Base-by-base conservation (phyloP, 2,113 vertebrate species). In the Hyperopisus bebe region DNA sequence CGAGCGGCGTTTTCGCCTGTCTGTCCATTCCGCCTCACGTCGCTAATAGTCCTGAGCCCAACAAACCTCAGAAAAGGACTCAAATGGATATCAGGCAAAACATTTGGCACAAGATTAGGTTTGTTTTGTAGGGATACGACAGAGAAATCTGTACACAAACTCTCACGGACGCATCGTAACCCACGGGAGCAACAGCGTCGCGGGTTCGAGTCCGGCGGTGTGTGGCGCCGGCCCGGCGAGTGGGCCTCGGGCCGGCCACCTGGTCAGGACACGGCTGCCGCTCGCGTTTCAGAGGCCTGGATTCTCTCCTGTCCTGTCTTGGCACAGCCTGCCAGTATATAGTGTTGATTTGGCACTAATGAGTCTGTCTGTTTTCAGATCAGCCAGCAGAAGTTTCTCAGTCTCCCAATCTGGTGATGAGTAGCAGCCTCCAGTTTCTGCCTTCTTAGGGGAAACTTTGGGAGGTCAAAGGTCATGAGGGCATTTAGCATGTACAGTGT, bases 341-440 rank as follows among this genome's bases (percentile, higher is more conserved):
- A 80, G 35, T 80, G 74, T 80, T 80, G 74, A 80, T 80, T 80
- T 80, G 74, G 74, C 74, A 80, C 74, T 80, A 80, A 80, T 80
- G 74, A 42, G 74, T 80, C 74, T 80, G 74, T 80, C 74, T 80
- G 74, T 80, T 35, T 80, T 80, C 74, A 80, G 31, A 80, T 80
- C 74, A 80, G 74, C 13, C 74, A 80, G 74, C 74, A 80, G 31
- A 80, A 80, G 74, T 80, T 80, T 19, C 74, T 70, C 62, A 70
- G 62, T 70, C 62, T 80, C 74, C 74, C 35, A 42, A 80, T 80
- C 74, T 80, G 74, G 82, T 85, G 39, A 85, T 48, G 82, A 85
- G 17, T 80, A 42, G 13, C 31, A 42, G 17, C 31, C n/a, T 80
- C 74, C 74, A 44, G 44, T 24, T 85, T 85, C 42, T 85, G 82